phyloP scores from a whole-genome alignment of 2,113 vertebrate genomes.

The Notothenia rossii region DNA sequence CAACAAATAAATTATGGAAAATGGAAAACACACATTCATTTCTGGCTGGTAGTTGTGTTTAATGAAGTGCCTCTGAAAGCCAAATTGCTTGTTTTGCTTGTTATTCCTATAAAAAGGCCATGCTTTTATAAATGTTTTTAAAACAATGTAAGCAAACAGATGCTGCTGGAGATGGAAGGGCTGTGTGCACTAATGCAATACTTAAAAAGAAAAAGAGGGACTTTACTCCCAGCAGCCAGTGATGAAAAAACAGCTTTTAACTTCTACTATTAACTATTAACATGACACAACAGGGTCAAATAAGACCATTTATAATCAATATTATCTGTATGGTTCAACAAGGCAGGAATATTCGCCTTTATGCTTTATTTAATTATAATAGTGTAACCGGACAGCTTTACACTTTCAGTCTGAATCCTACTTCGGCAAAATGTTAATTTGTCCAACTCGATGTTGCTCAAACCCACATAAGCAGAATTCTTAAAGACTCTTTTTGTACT shows the following conservation, averaged over 20 bases:
- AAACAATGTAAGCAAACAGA: background rate
- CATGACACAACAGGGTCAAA: background rate
- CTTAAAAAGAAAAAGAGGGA: background rate
- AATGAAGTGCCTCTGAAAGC: background rate
- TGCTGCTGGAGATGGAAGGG: background rate
- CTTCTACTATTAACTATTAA: background rate
- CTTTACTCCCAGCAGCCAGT: background rate
- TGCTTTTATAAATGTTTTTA: background rate
- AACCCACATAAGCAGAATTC: background rate
- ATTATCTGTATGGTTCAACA: background rate
- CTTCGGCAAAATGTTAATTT: too few species aligned
- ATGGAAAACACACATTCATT: background rate
- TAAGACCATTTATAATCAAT: background rate
- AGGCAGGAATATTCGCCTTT: background rate
- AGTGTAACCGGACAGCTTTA: background rate
- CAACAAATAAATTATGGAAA: background rate
- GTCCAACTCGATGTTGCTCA: background rate
- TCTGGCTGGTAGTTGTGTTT: background rate
- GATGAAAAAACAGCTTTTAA: too few species aligned
- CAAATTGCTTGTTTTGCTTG: background rate
- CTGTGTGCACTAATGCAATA: background rate
- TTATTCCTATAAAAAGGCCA: background rate
- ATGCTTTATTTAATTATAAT: background rate
- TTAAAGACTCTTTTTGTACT: background rate
- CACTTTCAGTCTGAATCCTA: background rate